phyloP scores from a whole-genome alignment of 2,113 vertebrate genomes.

The Halcyon malimbica region DNA sequence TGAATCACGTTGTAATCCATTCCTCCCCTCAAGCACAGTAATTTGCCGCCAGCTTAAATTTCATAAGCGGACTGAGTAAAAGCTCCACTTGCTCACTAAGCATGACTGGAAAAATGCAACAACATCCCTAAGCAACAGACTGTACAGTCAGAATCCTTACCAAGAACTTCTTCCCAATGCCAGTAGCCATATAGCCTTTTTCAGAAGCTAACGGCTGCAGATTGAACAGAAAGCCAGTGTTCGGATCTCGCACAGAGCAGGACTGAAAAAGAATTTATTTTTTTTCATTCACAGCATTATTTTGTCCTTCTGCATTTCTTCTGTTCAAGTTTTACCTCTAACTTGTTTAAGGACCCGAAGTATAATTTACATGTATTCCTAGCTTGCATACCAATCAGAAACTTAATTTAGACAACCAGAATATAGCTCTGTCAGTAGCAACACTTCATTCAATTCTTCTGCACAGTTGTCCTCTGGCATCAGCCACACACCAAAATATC shows the following conservation, averaged over 20 bases:
- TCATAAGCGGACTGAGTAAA: not conserved
- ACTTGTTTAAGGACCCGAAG: not conserved
- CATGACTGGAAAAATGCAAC: not conserved
- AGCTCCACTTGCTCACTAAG: not conserved
- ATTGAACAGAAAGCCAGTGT: slow-evolving; percentile 88
- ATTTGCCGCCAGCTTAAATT: not conserved
- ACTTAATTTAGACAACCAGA: not conserved
- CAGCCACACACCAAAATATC: not conserved
- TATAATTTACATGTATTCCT: not conserved
- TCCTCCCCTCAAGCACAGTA: not conserved
- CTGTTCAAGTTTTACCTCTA: not conserved
- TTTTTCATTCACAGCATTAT: not conserved
- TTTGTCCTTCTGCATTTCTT: not conserved
- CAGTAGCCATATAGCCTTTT: slow-evolving; percentile 71
- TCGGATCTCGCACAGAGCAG: slow-evolving; percentile 86
- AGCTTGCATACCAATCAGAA: not conserved
- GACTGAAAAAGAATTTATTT: slow-evolving; percentile 61
- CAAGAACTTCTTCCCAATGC: slow-evolving; percentile 81
- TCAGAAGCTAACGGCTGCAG: slow-evolving; percentile 78
- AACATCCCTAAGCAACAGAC: not conserved
- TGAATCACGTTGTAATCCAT: not conserved
- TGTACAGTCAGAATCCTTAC: slow-evolving; percentile 68
- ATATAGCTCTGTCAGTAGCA: not conserved
- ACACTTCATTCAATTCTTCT: not conserved
- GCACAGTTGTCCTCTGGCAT: not conserved